Evolutionary conservation across 2,113 vertebrate species (phyloP).

Genomic region (Porphyrio hochstetteri): DNA sequence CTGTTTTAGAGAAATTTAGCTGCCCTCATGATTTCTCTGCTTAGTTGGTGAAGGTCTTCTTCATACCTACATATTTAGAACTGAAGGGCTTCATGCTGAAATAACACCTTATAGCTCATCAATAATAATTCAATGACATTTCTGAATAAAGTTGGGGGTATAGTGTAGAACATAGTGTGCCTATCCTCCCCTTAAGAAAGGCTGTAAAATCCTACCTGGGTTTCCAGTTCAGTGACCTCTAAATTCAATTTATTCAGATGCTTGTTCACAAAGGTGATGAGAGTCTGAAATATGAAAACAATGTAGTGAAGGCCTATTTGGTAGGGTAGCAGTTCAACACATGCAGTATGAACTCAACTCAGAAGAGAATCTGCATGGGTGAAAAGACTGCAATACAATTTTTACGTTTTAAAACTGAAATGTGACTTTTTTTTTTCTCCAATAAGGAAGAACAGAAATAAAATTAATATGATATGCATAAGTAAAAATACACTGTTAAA

Average conservation of each 20-base stretch:
- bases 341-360: background rate
- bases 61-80: background rate
- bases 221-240: conserved; percentile 97
- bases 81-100: background rate
- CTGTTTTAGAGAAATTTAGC: background rate
- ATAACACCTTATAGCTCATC: background rate
- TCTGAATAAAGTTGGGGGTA: background rate
- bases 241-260: conserved; percentile 98
- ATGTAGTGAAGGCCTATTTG: background rate
- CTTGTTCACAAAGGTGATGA: conserved; percentile 99
- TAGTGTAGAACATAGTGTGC: background rate
- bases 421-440: background rate
- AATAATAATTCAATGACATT: background rate
- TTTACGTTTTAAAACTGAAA: background rate
- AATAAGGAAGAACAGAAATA: background rate
- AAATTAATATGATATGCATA: background rate
- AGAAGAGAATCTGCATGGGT: background rate
- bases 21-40: background rate
- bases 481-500: background rate
- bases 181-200: background rate
- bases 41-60: background rate
- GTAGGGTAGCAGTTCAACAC: background rate
- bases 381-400: background rate
- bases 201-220: conserved; percentile 83
- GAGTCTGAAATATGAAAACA: conserved; percentile 80